Evolutionary conservation across 2,113 vertebrate species (phyloP).

Genomic region (Empidonax traillii): DNA sequence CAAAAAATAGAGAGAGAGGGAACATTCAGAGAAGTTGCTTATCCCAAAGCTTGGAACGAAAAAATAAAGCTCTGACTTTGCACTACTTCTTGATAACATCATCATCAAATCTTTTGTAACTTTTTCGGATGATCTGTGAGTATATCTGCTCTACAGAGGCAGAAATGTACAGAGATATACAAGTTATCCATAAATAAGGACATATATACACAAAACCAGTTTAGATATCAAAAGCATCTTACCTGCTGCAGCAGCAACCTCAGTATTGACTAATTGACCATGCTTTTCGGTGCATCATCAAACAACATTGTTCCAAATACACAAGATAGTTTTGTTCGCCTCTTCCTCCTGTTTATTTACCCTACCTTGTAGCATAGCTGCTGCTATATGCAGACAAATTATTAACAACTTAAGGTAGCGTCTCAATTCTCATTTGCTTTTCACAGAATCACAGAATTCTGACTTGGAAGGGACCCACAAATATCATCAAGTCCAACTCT

Average conservation of each 20-base stretch:
- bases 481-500: neutral
- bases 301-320: neutral
- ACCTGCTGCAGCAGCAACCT: neutral
- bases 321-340: neutral
- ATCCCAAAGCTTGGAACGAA: neutral
- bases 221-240: neutral
- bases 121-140: neutral
- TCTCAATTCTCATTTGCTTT: neutral
- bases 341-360: neutral
- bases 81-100: neutral
- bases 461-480: neutral
- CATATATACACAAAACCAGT: neutral
- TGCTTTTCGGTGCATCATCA: neutral
- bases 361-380: neutral
- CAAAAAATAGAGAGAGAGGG: rapidly evolving
- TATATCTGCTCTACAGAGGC: neutral
- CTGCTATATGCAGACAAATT: neutral
- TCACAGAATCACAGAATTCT: neutral
- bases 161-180: neutral
- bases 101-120: neutral
- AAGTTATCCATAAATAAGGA: neutral
- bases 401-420: neutral
- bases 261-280: neutral
- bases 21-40: neutral
- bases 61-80: neutral